Evolutionary conservation across 2,797 vertebrate genomes (phyloP).

Genomic region (Periparus ater): DNA sequence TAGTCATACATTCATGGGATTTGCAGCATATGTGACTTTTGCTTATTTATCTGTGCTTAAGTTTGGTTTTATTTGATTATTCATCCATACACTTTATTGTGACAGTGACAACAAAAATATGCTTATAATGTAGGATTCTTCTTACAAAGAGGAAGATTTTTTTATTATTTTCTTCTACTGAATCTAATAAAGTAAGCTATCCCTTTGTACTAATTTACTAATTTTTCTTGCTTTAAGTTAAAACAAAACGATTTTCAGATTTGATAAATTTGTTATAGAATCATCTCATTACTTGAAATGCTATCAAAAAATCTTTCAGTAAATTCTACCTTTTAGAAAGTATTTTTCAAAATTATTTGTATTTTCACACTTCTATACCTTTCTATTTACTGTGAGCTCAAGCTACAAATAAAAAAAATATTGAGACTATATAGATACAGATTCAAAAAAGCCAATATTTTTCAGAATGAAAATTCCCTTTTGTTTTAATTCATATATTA

Average conservation of each 20-base stretch:
- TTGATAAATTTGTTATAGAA: neutral
- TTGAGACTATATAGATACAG: neutral
- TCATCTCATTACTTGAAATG: neutral
- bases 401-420: neutral
- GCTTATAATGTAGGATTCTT: neutral
- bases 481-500: neutral
- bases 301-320: neutral
- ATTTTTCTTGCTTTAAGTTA: neutral
- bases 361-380: neutral
- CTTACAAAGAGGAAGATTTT: neutral
- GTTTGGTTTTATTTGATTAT: neutral
- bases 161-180: neutral
- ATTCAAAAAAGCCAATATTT: neutral
- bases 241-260: neutral
- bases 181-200: neutral
- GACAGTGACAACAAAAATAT: neutral
- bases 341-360: neutral
- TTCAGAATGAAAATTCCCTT: neutral
- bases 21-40: neutral
- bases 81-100: neutral
- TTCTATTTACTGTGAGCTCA: neutral
- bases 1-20: neutral
- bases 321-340: neutral
- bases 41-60: neutral
- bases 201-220: neutral